Evolutionary conservation across 2,888 invertebrate genomes (phyloP).

Genomic region (Melieria omissa): DNA sequence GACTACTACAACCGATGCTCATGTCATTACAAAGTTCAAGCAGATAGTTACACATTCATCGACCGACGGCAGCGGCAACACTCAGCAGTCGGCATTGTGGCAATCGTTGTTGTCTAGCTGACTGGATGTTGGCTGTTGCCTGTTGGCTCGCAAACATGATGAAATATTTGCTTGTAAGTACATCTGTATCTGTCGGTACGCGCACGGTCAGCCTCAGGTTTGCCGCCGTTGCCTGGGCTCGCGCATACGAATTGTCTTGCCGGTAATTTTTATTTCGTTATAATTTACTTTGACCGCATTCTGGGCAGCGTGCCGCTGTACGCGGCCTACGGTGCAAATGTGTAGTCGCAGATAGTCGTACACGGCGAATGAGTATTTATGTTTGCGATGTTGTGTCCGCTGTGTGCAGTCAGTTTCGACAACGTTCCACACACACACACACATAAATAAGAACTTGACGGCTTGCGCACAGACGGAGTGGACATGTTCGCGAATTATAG

Average conservation of each 20-base stretch:
- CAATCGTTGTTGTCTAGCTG: no score
- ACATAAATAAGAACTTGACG: slow-evolving; percentile 21
- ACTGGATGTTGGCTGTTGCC: no score
- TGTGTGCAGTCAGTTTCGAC: not conserved
- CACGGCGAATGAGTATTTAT: not conserved
- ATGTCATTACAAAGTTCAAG: slow-evolving; percentile 41
- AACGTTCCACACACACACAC: slow-evolving; percentile 3
- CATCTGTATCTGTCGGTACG: no score
- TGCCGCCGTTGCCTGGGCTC: slow-evolving; percentile 1
- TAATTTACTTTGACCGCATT: slow-evolving; percentile 45
- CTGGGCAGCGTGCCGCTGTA: slow-evolving; percentile 38
- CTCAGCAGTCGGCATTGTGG: no score
- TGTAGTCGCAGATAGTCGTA: not conserved
- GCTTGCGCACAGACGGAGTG: not conserved
- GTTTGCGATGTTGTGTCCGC: slow-evolving; percentile 16
- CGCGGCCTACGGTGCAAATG: no score
- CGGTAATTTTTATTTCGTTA: slow-evolving; percentile 26
- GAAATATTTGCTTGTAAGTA: no score
- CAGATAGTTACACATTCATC: slow-evolving; percentile 38
- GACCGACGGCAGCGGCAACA: not conserved
- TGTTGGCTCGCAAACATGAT: no score
- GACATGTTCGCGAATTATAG: no score
- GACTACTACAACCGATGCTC: slow-evolving; percentile 12
- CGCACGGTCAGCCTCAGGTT: not conserved
- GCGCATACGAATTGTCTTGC: slow-evolving; percentile 15